Base-by-base conservation (phyloP, 2,797 vertebrate genomes). In the Catharus ustulatus region DNA sequence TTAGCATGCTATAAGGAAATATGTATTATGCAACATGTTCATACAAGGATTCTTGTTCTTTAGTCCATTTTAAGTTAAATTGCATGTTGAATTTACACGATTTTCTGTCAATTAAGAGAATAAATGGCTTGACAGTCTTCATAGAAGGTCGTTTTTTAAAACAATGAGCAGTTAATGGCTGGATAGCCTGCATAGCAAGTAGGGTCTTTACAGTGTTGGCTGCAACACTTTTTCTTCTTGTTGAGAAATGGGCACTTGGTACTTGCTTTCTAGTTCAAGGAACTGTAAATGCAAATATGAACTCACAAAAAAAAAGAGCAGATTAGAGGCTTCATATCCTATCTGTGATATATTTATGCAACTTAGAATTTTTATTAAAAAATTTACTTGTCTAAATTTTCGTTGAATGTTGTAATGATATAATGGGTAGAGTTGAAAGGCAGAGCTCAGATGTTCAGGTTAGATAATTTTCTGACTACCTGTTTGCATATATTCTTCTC, bases 401-500 rank as follows among this genome's bases (percentile, higher is more conserved):
- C 18, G 12, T 61, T 80, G 57, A 67, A 29, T 87, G 14, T 52
- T 90, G n/a, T 52, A 43, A 13, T 36, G 12, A 24, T 75, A 8
- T 1, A 43, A 76, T 84, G 26, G 17, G 68, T 90, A 91, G 49
- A 82, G 62, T 58, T 91, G 52, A 30, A 89, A 45, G 23, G n/a
- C 68, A 75, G 46, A 61, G 42, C 63, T 72, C 54, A 21, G 7
- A 8, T 42, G 43, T 46, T 46, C 62, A 55, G 38, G 40, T 85
- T 43, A 85, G 66, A 16, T 89, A 40, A 43, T 83, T 95, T 86
- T 78, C 71, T 95, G 93, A 83, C 82, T 94, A 32, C 86, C 87
- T 89, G 62, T 97, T 98, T 97, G 93, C 94, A 93, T 97, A 88
- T 90, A 89, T 91, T 83, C 87, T 96, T 61, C 63, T 96, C 93